Evolutionary conservation across 2,113 vertebrate species (phyloP), one percentile per base, ranked within the genome.

Genomic region (Pipa parva): DNA sequence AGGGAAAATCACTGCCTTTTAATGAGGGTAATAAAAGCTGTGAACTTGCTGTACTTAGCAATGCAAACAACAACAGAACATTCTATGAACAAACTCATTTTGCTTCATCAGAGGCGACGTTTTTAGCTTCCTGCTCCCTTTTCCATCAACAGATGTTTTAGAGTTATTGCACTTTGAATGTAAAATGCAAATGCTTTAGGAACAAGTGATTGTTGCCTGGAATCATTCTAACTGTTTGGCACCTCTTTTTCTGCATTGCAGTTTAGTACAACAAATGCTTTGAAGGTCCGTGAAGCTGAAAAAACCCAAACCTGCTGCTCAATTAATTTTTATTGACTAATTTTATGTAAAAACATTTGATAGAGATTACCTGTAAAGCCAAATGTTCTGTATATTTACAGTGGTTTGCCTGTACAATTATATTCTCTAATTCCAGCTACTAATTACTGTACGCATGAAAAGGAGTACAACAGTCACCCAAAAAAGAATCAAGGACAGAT

Each of bases 91-190:
- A 61, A 61, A 70, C 25, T 42, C 66, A 70, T 54, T n/a, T 70
- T 61, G 57, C 49, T 61, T 70, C 58, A 54, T 70, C 66, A 61
- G 36, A 61, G 33, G 9, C 24, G 57, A 24, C 45, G 46, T 58
- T 70, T n/a, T 54, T 45, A 52, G 66, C 54, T 25, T 39, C 56
- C 37, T 61, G 56, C 65, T 69, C 57, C 31, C 65, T 60, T 48
- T 49, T 70, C 58, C 49, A 61, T 61, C 66, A 70, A 70, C 66
- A 70, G 66, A 70, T 70, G 66, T 70, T 70, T 61, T 54, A 61
- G 22, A 60, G 66, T 59, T 60, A 70, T 70, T 70, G 66, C 66
- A 61, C 66, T 61, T 54, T 31, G 20, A 59, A 70, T 31, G 48
- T 57, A 51, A 70, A 61, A 61, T 59, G 46, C 66, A 54, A 70